Conservation (phyloP, 2,113 vertebrate genomes). For the Bubo scandiacus region DNA sequence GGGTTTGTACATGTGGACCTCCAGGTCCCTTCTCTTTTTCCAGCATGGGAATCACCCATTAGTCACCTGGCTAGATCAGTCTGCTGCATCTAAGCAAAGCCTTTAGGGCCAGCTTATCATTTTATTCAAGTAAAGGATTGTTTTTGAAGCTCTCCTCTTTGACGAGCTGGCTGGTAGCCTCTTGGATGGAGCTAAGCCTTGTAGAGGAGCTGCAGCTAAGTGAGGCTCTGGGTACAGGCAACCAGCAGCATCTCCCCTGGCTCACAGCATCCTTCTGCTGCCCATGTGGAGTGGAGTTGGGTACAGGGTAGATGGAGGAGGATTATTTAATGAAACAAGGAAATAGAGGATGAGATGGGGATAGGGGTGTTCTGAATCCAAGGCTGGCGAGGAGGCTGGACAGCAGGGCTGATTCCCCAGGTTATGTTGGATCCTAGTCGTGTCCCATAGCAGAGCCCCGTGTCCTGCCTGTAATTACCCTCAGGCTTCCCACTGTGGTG, state of each 20-base stretch:
- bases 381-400: not conserved
- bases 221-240: not conserved
- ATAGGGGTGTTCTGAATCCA: not conserved
- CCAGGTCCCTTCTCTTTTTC: slow-evolving; percentile 24
- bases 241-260: not conserved
- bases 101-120: not conserved
- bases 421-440: not conserved
- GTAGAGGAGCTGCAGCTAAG: not conserved
- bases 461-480: not conserved
- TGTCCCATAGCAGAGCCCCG: not conserved
- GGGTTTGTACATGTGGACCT: not conserved
- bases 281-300: not conserved
- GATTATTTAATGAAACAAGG: not conserved
- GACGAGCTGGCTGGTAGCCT: not conserved
- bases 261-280: not conserved
- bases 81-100: not conserved
- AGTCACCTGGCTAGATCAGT: not conserved
- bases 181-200: not conserved
- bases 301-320: not conserved
- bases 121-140: not conserved
- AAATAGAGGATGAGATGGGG: not conserved
- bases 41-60: slow-evolving; percentile 8
- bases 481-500: not conserved
- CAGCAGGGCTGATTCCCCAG: not conserved
- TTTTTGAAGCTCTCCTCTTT: not conserved